phyloP scores from a whole-genome alignment of 2,888 invertebrate species.

The Pollenia amentaria region DNA sequence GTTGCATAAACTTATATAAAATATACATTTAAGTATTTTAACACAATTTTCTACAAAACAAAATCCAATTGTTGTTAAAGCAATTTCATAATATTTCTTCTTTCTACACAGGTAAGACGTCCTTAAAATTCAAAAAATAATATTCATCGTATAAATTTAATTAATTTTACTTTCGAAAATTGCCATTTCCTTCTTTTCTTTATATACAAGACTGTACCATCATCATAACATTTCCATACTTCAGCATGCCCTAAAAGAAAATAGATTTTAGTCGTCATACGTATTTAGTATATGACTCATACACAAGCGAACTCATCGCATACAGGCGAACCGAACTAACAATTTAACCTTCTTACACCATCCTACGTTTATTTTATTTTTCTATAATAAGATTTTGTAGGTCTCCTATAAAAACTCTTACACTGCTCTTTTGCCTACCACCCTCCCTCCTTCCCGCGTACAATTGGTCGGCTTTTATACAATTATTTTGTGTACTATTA shows the following conservation, averaged over 20 bases:
- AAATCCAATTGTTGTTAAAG: conserved; percentile 34
- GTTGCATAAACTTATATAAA: conserved; percentile 31
- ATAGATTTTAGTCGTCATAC: neutral
- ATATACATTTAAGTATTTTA: neutral
- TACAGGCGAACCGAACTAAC: conserved; percentile 18
- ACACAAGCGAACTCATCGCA: conserved; percentile 2
- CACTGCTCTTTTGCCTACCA: neutral
- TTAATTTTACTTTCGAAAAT: conserved; percentile 71
- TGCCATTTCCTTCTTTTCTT: conserved; percentile 46
- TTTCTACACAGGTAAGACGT: neutral
- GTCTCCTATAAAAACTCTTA: conserved; percentile 53
- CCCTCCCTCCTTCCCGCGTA: neutral
- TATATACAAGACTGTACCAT: conserved; percentile 53
- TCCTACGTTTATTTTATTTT: conserved; percentile 31
- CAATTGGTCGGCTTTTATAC: conserved; percentile 6
- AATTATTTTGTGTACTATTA: conserved; percentile 53
- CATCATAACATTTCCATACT: conserved; percentile 44
- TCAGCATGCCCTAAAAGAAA: neutral
- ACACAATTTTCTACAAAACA: neutral
- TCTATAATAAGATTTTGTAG: conserved; percentile 44
- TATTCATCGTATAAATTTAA: conserved; percentile 68
- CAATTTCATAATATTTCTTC: conserved; percentile 26
- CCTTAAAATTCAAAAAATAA: conserved; percentile 55
- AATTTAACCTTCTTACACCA: conserved; percentile 50
- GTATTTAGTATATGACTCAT: neutral